These are phyloP conservation scores for Tringa solitaria DNA, from an alignment of 2,113 vertebrate species.

Conservation along the genomic window DNA sequence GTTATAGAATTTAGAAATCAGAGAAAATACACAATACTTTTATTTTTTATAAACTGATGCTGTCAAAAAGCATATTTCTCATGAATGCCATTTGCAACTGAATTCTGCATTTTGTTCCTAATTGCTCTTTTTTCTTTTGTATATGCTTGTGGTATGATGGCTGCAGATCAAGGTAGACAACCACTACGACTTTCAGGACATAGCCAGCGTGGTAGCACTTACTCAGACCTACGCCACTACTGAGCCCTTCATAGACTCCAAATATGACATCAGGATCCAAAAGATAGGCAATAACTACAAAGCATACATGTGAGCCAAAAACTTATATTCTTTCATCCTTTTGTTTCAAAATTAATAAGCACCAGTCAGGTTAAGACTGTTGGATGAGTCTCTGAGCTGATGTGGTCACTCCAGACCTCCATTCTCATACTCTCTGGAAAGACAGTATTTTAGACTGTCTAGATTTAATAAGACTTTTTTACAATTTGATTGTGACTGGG, in stretches of 20 bases:
- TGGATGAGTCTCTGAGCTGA: not conserved
- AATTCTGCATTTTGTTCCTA: not conserved
- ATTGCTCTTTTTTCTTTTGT: constrained; percentile 43
- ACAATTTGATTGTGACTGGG: not conserved
- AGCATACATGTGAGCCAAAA: constrained; percentile 92
- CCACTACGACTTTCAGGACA: constrained; percentile 98
- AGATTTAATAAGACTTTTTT: not conserved
- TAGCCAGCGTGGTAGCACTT: constrained; percentile 97
- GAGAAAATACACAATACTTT: not conserved
- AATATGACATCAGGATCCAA: constrained; percentile 98
- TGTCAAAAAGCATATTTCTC: not conserved
- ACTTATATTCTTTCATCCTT: constrained; percentile 12
- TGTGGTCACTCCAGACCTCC: not conserved
- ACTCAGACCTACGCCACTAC: constrained; percentile 98
- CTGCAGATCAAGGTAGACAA: constrained; percentile 96
- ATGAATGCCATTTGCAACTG: not conserved
- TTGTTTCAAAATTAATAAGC: not conserved
- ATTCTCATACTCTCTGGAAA: not conserved
- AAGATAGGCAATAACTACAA: constrained; percentile 98
- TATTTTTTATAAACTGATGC: not conserved
- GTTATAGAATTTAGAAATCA: not conserved
- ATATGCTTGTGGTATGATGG: constrained; percentile 11
- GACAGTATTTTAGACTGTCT: not conserved
- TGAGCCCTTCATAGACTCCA: constrained; percentile 95
- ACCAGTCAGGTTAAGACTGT: not conserved